Evolutionary conservation across 2,888 invertebrate genomes (phyloP), one percentile per base, ranked within the genome.

Genomic region (Tinea semifulvella): DNA sequence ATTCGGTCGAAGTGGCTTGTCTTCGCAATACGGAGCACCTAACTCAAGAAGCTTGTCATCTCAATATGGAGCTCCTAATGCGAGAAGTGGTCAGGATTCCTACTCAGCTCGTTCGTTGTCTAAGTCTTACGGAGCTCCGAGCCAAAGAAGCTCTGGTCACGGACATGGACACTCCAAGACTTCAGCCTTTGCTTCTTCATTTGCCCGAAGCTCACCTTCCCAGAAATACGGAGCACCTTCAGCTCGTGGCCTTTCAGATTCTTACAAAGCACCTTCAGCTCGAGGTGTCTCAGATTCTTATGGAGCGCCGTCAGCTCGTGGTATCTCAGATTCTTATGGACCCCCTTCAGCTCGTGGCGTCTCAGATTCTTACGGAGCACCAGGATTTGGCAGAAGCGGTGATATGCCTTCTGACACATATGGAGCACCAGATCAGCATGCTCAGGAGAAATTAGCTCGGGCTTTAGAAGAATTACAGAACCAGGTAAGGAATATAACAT

Each of bases 341-440:
- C 48, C 52, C 2, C 59, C 63, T 10, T 53, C 38, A 47, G 57
- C 69, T 44, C 73, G 55, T 50, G 47, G 55, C 17, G 49, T 55
- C 1, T 60, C 63, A 6, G 50, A 53, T 20, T 56, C 59, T 49
- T 68, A 68, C 13, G 61, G 61, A 1, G 48, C 53, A 2, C 62
- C 65, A 1, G 63, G 63, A 1, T n/a, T n/a, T n/a, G 28, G 46
- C 18, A 47, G 45, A 16, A 19, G 18, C 2, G 44, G 18, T 18
- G 52, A 50, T 2, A 70, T 69, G 69, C 83, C 84, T 0, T 79
- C 79, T 1, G 63, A 68, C 0, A 54, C 67, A 35, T 74, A 72
- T 26, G 73, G 73, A 7, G 65, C 76, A 1, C 43, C 43, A 5
- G 72, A 80, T 16, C 77, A 82, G 38, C 75, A 80, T 52, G 64